phyloP scores from a whole-genome alignment of 1,140 invertebrate genomes.

The Thaumatotibia leucotreta region DNA sequence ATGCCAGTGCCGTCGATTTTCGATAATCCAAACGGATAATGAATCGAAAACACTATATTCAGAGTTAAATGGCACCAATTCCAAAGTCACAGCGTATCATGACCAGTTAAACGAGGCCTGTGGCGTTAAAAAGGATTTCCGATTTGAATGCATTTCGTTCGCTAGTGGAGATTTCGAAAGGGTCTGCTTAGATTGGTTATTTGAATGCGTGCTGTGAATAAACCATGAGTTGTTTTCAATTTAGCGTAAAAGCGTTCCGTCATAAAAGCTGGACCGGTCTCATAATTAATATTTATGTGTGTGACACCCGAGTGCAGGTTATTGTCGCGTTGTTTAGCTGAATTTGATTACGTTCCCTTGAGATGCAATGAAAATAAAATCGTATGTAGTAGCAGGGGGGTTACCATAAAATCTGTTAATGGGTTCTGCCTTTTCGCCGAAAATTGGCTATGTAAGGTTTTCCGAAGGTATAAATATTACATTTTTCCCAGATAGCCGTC shows the following conservation, averaged over 20 bases:
- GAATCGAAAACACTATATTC: constrained; percentile 40
- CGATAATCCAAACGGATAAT: constrained; percentile 25
- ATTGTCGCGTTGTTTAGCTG: not conserved
- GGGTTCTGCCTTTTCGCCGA: no score
- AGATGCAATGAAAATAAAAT: not conserved
- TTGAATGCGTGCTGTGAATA: constrained; percentile 56
- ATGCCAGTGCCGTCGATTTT: not conserved
- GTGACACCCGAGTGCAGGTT: constrained; percentile 7
- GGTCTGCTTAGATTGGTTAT: constrained; percentile 42
- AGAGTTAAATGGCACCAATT: constrained; percentile 32
- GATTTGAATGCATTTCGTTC: constrained; percentile 12
- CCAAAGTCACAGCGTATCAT: constrained; percentile 26
- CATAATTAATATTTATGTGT: constrained; percentile 59
- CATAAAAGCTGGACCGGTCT: constrained; percentile 54
- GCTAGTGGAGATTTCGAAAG: constrained; percentile 28
- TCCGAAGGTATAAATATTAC: no score
- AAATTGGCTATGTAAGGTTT: no score
- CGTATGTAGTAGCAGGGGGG: no score
- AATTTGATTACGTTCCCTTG: not conserved
- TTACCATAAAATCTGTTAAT: no score
- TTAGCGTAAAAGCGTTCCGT: constrained; percentile 68
- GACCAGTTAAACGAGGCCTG: constrained; percentile 28
- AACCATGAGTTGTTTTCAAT: constrained; percentile 73
- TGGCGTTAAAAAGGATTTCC: constrained; percentile 19
- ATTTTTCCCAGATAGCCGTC: no score